Base-by-base conservation (phyloP, 2,797 vertebrate species). In the Passerculus sandwichensis region DNA sequence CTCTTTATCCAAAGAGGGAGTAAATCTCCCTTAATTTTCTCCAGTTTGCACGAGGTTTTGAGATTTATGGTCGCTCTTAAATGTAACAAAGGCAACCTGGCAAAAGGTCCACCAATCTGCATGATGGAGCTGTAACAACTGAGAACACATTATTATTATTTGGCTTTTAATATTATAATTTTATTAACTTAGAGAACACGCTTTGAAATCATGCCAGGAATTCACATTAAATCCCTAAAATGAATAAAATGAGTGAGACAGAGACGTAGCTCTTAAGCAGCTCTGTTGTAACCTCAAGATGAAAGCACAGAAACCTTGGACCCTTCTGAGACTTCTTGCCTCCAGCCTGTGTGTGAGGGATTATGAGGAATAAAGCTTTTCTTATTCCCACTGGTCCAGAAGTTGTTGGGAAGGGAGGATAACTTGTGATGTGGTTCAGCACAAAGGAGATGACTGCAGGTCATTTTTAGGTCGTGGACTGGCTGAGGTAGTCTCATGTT, bases 121-220 rank as follows among this genome's bases (percentile, higher is more conserved):
- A 75, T 15, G 12, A 60, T 40, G 54, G 47, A 93, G 56, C 72
- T 78, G 10, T 36, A 93, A 44, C 56, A 34, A 34, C 70, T 15
- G 34, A 75, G 70, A 80, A 44, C 32, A 53, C 12, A 26, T n/a
- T 93, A 87, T 92, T 89, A 60, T 76, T 76, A 78, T 93, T 88
- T 88, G 73, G 59, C 56, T 89, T 91, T 92, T 91, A 94, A 86
- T 92, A 94, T 79, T 86, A 38, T 84, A 72, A 84, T 93, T 84
- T 81, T 93, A 96, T 93, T 93, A 89, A 85, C 56, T 70, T 70
- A 25, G n/a, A 64, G 84, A 92, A 54, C 65, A 60, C 4, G 44
- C 94, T 94, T 97, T 96, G 92, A 96, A 95, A 90, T 47, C 18
- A 8, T 36, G 73, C 94, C 95, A 96, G 73, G 73, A 91, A 80